phyloP scores from a whole-genome alignment of 2,113 vertebrate genomes.

The Alligator mississippiensis region DNA sequence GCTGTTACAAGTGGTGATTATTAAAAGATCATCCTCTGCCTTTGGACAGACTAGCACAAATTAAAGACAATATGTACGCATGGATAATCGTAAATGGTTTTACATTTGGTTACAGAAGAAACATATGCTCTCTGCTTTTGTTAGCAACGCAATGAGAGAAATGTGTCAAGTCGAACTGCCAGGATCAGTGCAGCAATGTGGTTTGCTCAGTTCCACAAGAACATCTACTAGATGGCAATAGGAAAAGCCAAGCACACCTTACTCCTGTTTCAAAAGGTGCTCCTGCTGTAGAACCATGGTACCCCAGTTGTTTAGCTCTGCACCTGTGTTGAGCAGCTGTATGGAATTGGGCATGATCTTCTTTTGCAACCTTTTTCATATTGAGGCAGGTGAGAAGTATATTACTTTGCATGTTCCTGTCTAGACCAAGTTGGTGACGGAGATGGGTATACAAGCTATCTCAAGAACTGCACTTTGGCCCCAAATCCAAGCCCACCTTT shows the following conservation, averaged over 20 bases:
- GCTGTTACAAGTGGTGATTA: slow-evolving; percentile 1
- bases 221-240: slow-evolving; percentile 64
- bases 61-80: slow-evolving; percentile 57
- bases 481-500: too few species aligned
- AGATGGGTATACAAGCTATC: fast-evolving
- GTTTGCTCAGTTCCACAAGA: not conserved
- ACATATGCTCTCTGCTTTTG: slow-evolving; percentile 20
- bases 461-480: not conserved
- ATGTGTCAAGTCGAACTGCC: not conserved
- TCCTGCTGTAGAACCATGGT: not conserved
- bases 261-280: not conserved
- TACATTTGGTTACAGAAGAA: slow-evolving; percentile 10
- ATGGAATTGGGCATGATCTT: not conserved
- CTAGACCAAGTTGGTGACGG: not conserved
- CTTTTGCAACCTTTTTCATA: not conserved
- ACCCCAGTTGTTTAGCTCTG: not conserved
- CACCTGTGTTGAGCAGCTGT: not conserved
- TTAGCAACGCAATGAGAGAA: slow-evolving; percentile 7
- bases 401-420: not conserved
- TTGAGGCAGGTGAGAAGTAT: not conserved
- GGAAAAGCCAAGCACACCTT: not conserved
- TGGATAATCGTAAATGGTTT: slow-evolving; percentile 44
- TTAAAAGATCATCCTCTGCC: slow-evolving; percentile 41
- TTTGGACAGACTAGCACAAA: slow-evolving; percentile 49
- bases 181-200: not conserved